phyloP scores from a whole-genome alignment of 2,797 vertebrate species.

The Alauda arvensis region DNA sequence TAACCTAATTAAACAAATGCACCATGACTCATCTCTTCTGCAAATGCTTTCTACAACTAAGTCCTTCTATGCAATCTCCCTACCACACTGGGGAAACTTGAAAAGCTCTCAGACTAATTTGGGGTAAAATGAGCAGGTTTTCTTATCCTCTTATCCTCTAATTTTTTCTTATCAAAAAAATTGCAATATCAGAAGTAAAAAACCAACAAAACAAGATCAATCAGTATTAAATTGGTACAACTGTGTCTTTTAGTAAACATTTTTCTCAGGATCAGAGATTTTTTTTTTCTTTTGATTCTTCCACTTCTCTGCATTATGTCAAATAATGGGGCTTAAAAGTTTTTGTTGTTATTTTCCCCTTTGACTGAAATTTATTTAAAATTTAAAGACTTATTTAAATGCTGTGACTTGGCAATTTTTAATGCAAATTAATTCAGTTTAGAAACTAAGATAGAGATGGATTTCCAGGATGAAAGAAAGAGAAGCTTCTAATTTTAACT shows the following conservation, averaged over 20 bases:
- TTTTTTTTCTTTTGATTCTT: not conserved
- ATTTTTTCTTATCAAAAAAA: too few species aligned
- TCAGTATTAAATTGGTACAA: not conserved
- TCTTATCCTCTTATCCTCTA: too few species aligned
- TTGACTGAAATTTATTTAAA: not conserved
- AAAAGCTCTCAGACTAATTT: not conserved
- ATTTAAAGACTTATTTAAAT: not conserved
- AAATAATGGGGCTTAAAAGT: not conserved
- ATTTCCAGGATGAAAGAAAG: not conserved
- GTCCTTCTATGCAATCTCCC: not conserved
- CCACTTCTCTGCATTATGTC: not conserved
- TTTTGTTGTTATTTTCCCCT: not conserved
- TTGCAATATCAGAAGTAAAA: not conserved
- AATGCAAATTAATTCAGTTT: not conserved
- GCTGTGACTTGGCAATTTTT: not conserved
- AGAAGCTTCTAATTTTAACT: not conserved
- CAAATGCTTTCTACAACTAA: not conserved
- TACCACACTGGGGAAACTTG: not conserved
- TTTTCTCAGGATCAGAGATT: not conserved
- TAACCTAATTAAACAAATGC: not conserved
- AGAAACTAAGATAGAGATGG: not conserved
- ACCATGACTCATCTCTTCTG: not conserved
- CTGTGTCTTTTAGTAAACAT: not conserved
- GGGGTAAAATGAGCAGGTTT: not conserved
- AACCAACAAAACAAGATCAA: not conserved